Conservation (phyloP, 2,888 invertebrate genomes). For the Cybosia mesomella region DNA sequence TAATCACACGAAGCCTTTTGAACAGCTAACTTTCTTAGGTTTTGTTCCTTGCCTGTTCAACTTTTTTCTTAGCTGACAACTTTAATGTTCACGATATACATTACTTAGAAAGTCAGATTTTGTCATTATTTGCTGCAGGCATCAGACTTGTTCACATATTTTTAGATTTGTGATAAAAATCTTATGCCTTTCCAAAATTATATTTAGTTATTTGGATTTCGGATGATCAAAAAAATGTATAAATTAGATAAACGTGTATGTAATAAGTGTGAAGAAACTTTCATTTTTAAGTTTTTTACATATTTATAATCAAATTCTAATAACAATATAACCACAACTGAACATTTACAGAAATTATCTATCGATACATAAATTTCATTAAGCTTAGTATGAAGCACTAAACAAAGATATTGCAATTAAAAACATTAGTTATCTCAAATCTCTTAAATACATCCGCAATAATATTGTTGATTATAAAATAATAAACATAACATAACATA, state of each 20-base stretch:
- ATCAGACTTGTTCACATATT: neutral
- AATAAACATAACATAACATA: too few relatives aligned
- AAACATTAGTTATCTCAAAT: neutral
- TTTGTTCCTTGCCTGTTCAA: neutral
- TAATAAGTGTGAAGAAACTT: neutral
- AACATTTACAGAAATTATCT: neutral
- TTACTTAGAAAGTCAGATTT: conserved; percentile 1
- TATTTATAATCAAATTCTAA: neutral
- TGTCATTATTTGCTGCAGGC: neutral
- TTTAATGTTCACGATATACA: neutral
- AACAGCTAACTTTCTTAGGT: conserved; percentile 4
- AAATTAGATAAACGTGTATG: neutral
- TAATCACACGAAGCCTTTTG: conserved; percentile 11
- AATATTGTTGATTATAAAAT: too few relatives aligned
- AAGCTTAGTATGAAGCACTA: neutral
- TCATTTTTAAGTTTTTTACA: neutral
- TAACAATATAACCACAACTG: neutral
- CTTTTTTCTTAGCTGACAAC: neutral
- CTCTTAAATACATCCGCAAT: neutral
- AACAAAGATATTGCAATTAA: too few relatives aligned
- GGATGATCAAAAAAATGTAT: neutral
- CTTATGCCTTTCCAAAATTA: neutral
- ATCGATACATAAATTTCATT: neutral
- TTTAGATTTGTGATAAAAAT: neutral
- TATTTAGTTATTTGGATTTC: neutral